Conservation (phyloP, 2,113 vertebrate genomes). For the Aviceda subcristata region DNA sequence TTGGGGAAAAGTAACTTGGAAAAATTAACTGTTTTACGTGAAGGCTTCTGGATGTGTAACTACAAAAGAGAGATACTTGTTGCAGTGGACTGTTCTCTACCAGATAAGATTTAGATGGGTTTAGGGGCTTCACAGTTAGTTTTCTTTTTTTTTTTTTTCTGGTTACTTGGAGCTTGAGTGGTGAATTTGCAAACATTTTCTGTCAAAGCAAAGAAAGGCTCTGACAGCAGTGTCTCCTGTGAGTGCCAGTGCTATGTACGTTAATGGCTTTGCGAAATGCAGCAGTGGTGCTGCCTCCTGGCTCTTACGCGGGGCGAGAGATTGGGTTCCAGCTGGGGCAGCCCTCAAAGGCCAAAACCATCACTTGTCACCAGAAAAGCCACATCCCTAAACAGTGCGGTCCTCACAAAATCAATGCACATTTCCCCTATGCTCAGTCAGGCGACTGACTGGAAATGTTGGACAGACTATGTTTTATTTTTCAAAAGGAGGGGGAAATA, state of each 20-base stretch:
- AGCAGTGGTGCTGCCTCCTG: background rate
- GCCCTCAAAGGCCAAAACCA: background rate
- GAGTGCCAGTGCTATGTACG: fast-evolving
- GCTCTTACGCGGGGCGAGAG: fast-evolving
- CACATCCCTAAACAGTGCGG: background rate
- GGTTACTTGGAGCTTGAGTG: background rate
- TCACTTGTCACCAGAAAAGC: background rate
- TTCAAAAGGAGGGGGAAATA: background rate
- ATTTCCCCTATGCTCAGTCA: fast-evolving
- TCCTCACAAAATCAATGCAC: background rate
- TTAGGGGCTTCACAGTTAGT: background rate
- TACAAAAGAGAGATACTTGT: background rate
- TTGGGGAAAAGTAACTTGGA: background rate
- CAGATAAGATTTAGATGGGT: background rate
- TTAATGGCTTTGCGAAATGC: background rate
- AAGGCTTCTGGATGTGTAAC: background rate
- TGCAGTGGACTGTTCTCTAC: background rate
- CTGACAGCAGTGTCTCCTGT: background rate
- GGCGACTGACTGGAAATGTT: fast-evolving
- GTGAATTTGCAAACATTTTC: background rate
- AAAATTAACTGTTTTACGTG: background rate
- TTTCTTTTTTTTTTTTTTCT: background rate
- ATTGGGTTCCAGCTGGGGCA: background rate
- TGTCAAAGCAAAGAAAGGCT: background rate
- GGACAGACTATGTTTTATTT: background rate